phyloP scores from a whole-genome alignment of 1,140 invertebrate species.

The Zelostemma sp. region DNA sequence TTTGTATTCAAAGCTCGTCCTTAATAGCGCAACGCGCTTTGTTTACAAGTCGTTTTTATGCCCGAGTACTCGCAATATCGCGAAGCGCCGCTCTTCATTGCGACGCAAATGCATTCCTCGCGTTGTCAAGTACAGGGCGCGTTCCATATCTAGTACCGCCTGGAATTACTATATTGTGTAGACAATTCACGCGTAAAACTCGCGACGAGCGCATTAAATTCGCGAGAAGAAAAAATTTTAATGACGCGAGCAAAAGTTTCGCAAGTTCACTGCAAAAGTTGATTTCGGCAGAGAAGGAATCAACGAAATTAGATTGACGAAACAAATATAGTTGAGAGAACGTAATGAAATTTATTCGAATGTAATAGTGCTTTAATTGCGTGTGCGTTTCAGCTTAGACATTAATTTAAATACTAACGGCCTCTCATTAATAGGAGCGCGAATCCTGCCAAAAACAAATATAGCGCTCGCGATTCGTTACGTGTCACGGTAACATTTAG shows the following conservation, averaged over 20 bases:
- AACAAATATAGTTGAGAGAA: not conserved
- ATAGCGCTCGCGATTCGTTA: conserved; percentile 15
- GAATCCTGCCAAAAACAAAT: conserved; percentile 17
- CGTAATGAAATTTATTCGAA: conserved; percentile 20
- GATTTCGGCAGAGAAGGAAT: no score
- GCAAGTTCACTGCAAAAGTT: no score
- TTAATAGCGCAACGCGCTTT: conserved; percentile 47
- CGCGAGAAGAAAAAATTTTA: conserved; percentile 10
- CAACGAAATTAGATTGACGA: no score
- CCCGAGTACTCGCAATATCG: conserved; percentile 36
- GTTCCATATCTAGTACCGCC: conserved; percentile 30
- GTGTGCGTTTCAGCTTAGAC: conserved; percentile 21
- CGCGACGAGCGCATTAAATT: conserved; percentile 25
- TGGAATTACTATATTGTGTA: conserved; percentile 39
- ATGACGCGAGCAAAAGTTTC: no score
- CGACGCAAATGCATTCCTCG: conserved; percentile 40
- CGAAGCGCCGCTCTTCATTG: conserved; percentile 38
- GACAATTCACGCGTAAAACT: conserved; percentile 46
- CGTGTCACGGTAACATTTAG: not conserved
- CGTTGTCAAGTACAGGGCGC: conserved; percentile 29
- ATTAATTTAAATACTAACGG: conserved; percentile 22
- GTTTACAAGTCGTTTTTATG: conserved; percentile 48
- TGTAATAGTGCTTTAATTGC: conserved; percentile 27
- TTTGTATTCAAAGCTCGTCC: conserved; percentile 49
- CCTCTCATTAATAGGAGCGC: conserved; percentile 19